phyloP scores from a whole-genome alignment of 2,797 vertebrate species.

The Poecilia wingei region DNA sequence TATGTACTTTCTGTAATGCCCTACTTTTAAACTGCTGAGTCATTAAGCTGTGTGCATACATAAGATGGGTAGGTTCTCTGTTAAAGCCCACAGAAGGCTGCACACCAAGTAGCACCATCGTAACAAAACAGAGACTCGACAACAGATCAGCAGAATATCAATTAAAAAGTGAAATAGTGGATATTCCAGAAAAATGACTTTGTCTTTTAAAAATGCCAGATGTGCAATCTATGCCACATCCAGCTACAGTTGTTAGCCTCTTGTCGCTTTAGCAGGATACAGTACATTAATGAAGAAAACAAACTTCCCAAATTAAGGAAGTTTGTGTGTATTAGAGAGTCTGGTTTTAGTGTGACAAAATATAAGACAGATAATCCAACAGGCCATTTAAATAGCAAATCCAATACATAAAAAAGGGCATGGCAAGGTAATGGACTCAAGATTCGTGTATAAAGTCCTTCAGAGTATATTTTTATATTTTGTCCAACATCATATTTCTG shows the following conservation, averaged over 20 bases:
- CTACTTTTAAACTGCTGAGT: slow-evolving; percentile 70
- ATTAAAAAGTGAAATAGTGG: slow-evolving; percentile 64
- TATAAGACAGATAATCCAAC: slow-evolving; percentile 50
- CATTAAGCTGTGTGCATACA: slow-evolving; percentile 36
- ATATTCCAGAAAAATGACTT: slow-evolving; percentile 56
- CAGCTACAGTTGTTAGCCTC: slow-evolving; percentile 50
- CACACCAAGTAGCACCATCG: slow-evolving; percentile 66
- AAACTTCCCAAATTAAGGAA: slow-evolving; percentile 49
- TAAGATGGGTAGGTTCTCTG: slow-evolving; percentile 23
- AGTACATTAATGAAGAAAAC: slow-evolving; percentile 60
- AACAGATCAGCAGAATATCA: slow-evolving; percentile 34
- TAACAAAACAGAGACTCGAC: slow-evolving; percentile 45
- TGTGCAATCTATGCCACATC: slow-evolving; percentile 13
- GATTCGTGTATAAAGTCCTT: background rate
- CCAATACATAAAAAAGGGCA: slow-evolving; percentile 26
- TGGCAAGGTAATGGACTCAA: slow-evolving; percentile 11
- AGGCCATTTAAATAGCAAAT: slow-evolving; percentile 71
- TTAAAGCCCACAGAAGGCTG: slow-evolving; percentile 32
- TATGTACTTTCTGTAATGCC: slow-evolving; percentile 59
- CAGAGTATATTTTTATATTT: slow-evolving; percentile 6
- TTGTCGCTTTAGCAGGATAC: slow-evolving; percentile 40
- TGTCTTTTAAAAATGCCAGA: slow-evolving; percentile 57
- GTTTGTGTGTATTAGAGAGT: slow-evolving; percentile 45
- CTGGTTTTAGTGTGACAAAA: slow-evolving; percentile 69
- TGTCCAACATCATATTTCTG: background rate